phyloP scores from a whole-genome alignment of 1,140 invertebrate species.

The Thalassaphorura encarpata region DNA sequence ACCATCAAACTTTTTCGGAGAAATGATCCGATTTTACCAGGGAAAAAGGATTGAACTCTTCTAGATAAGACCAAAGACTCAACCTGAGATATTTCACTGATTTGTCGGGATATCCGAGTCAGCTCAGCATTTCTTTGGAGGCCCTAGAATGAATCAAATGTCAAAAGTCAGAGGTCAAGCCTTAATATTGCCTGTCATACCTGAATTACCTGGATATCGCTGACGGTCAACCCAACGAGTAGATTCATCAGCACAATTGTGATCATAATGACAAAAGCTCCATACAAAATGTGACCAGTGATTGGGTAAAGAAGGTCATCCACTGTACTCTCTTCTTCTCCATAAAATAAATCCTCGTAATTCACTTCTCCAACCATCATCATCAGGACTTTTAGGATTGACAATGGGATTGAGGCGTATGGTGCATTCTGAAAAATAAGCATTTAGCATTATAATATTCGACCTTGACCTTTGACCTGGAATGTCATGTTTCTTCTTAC shows the following conservation, averaged over 20 bases:
- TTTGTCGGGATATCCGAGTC: constrained; percentile 62
- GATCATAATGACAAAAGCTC: constrained; percentile 62
- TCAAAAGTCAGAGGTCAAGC: background rate
- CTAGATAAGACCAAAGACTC: constrained; percentile 31
- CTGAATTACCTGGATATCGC: constrained; percentile 44
- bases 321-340: constrained; percentile 26
- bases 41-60: constrained; percentile 30
- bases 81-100: constrained; percentile 30
- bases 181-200: background rate
- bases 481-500: constrained; percentile 11
- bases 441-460: background rate
- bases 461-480: no score
- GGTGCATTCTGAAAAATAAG: constrained; percentile 24
- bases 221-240: constrained; percentile 71
- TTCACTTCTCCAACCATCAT: constrained; percentile 33
- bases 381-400: constrained; percentile 32
- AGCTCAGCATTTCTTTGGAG: constrained; percentile 67
- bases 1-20: constrained; percentile 27
- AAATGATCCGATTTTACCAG: constrained; percentile 20
- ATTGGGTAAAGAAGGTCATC: constrained; percentile 33
- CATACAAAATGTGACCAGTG: constrained; percentile 63
- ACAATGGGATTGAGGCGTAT: constrained; percentile 30
- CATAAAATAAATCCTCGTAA: constrained; percentile 30
- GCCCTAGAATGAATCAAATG: constrained; percentile 44
- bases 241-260: constrained; percentile 75